Base-by-base conservation (phyloP, 2,797 vertebrate species). In the Onychomys arenicola region DNA sequence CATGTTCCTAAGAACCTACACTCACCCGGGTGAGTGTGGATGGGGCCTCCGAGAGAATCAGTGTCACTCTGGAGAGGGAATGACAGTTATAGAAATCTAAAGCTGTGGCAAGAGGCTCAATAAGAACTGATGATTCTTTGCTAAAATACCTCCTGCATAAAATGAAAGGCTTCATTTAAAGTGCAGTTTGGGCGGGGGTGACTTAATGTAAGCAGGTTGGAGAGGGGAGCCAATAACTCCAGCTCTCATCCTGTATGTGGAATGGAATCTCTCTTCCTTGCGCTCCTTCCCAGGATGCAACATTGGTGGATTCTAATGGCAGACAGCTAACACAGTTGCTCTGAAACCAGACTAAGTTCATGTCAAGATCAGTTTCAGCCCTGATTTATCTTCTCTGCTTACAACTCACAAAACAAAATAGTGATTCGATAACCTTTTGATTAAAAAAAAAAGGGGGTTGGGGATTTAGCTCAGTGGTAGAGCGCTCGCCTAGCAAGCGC, bases 381-480 rank as follows among this genome's bases (percentile, higher is more conserved):
- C 69, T 34, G 9, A 13, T 76, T 81, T 83, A n/a, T 81, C 67
- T 93, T 69, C 91, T 92, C 65, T 93, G 46, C 73, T 80, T 91
- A 55, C n/a, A 81, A 94, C 13, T 37, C 77, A 90, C 59, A 75
- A 78, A 90, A 90, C 6, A 71, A 93, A 95, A 91, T 73, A 19
- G 78, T 2, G 19, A 86, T 86, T 89, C 65, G 40, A 81, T 90
- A 73, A 49, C 3, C 34, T 90, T 94, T 95, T 71, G 55, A 65
- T 73, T 40, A 5, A 73, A 73, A 40, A 73, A 73, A 71, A n/a
- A 67, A 65, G n/a, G n/a, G n/a, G n/a, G n/a, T n/a, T n/a, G n/a
- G n/a, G n/a, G n/a, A n/a, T n/a, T n/a, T n/a, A n/a, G n/a, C n/a
- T n/a, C n/a, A n/a, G n/a, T n/a, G n/a, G n/a, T n/a, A n/a, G n/a